These are phyloP conservation scores for Mamestra configurata DNA, from an alignment of 1,140 invertebrate genomes.

Conservation along the genomic window DNA sequence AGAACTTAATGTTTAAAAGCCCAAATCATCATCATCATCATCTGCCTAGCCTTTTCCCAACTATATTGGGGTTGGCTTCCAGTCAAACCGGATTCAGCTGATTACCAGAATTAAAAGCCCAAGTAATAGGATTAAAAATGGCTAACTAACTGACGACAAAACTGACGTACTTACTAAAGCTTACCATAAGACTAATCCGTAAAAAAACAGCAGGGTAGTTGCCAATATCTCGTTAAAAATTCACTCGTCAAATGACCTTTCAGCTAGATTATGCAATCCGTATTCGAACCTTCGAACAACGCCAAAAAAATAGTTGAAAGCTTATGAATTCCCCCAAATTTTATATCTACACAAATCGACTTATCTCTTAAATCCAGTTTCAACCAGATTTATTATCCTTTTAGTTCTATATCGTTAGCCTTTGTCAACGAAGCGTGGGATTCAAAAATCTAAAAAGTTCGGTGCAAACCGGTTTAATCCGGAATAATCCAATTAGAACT, in stretches of 20 bases:
- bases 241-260: background rate
- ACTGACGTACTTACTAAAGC: too few species aligned
- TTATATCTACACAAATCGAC: constrained; percentile 19
- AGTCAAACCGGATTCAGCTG: too few species aligned
- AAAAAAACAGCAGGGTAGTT: too few species aligned
- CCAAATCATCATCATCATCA: too few species aligned
- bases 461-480: constrained; percentile 37
- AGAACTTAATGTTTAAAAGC: too few species aligned
- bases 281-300: background rate
- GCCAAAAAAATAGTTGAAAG: background rate
- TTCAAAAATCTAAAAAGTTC: constrained; percentile 15
- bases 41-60: too few species aligned
- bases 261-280: background rate
- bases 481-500: constrained; percentile 54
- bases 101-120: too few species aligned
- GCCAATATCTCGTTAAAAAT: background rate
- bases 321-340: background rate
- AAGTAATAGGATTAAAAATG: too few species aligned
- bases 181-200: too few species aligned
- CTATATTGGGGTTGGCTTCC: too few species aligned
- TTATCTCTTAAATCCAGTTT: constrained; percentile 34
- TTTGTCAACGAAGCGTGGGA: constrained; percentile 9
- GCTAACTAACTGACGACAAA: too few species aligned
- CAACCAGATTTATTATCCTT: constrained; percentile 9
- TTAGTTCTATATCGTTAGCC: background rate